These are phyloP conservation scores for Uromys caudimaculatus DNA, from an alignment of 2,797 vertebrate genomes.

Conservation along the genomic window DNA sequence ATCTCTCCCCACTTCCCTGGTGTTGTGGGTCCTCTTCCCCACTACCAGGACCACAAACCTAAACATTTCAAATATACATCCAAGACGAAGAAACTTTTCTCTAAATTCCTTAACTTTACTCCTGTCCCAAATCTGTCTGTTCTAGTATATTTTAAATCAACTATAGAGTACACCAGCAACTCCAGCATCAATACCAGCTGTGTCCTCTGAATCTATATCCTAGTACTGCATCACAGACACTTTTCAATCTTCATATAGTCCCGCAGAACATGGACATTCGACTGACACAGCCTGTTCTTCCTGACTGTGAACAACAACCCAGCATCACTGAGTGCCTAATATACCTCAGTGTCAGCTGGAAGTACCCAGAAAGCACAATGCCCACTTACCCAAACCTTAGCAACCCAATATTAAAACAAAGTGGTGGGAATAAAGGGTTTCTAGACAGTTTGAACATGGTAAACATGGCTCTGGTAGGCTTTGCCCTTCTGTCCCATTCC, in stretches of 20 bases:
- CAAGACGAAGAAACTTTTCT: too few relatives aligned
- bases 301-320: neutral
- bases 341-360: neutral
- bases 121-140: too few relatives aligned
- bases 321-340: neutral
- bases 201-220: neutral
- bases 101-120: too few relatives aligned
- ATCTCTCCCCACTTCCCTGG: neutral
- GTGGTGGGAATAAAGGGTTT: neutral
- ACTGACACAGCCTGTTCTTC: neutral
- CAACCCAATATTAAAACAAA: neutral
- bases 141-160: too few relatives aligned
- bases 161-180: too few relatives aligned
- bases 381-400: neutral
- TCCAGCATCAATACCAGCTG: too few relatives aligned
- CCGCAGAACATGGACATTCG: too few relatives aligned
- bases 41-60: neutral
- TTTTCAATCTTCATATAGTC: too few relatives aligned
- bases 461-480: neutral
- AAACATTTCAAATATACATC: neutral
- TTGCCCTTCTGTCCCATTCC: neutral
- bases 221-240: neutral
- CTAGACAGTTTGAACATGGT: neutral
- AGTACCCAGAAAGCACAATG: neutral
- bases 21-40: neutral